A percentile compares a stretch with the other conserved stretches of the same genome.
Evolutionary conservation across 2,888 invertebrate genomes (phyloP).

Genomic region (Liopterus haemorrhoidalis): DNA sequence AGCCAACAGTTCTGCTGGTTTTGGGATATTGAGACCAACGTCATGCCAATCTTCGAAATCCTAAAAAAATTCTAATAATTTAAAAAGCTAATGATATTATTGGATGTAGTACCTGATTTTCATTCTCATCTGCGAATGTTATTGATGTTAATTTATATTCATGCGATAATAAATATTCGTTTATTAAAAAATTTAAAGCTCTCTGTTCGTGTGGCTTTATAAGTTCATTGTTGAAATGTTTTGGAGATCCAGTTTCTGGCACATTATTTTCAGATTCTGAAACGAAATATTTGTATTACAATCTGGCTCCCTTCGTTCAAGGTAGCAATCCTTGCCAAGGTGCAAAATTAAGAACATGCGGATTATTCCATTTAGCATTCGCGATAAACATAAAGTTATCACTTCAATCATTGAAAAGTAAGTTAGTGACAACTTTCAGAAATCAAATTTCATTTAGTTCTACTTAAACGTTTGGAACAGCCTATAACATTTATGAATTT

Average conservation of each 20-base stretch:
- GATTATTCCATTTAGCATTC: too few species aligned
- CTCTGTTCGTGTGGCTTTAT: slow-evolving; percentile 77
- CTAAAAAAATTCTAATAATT: slow-evolving; percentile 41
- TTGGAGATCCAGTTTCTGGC: slow-evolving; percentile 46
- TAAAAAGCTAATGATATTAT: background rate
- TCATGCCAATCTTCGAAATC: slow-evolving; percentile 92
- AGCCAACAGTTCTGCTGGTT: slow-evolving; percentile 68
- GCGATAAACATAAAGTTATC: too few species aligned
- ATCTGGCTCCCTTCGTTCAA: too few species aligned
- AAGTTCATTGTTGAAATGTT: slow-evolving; percentile 42
- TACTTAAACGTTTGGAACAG: too few species aligned
- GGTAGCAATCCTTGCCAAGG: too few species aligned
- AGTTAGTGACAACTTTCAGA: too few species aligned
- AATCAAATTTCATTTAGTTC: too few species aligned
- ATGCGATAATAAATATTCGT: slow-evolving; percentile 73
- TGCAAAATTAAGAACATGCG: too few species aligned
- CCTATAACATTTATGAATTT: too few species aligned
- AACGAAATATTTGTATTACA: too few species aligned
- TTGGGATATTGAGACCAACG: slow-evolving; percentile 78
- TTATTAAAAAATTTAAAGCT: slow-evolving; percentile 79
- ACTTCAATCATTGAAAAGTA: too few species aligned
- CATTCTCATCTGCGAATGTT: slow-evolving; percentile 87
- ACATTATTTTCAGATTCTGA: slow-evolving; percentile 50
- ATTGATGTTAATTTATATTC: slow-evolving; percentile 83
- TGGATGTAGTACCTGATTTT: slow-evolving; percentile 59